These are phyloP conservation scores for Cynopterus sphinx DNA, from an alignment of 2,797 vertebrate species.

Conservation along the genomic window DNA sequence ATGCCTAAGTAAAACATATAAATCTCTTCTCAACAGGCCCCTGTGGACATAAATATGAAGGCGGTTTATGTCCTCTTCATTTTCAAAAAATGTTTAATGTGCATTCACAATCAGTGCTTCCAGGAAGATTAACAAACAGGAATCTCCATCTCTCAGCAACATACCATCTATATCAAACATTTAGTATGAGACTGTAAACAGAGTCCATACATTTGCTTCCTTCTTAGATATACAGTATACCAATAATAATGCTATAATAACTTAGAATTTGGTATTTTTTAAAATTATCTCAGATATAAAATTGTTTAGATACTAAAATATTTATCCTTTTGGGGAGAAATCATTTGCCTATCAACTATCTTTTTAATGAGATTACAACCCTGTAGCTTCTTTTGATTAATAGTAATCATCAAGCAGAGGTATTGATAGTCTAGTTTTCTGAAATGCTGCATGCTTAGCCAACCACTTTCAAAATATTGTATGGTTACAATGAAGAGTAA, in stretches of 20 bases:
- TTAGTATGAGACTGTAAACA: neutral
- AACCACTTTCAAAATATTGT: neutral
- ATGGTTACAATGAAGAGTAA: neutral
- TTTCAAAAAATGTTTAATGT: conserved; percentile 19
- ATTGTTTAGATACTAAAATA: neutral
- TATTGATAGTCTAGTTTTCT: neutral
- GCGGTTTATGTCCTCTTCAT: neutral
- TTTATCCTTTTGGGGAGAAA: neutral
- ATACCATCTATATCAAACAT: neutral
- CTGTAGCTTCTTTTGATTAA: neutral
- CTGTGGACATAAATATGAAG: neutral
- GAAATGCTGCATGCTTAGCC: neutral
- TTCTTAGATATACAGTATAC: neutral
- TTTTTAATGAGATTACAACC: neutral
- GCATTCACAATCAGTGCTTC: neutral
- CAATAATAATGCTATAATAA: neutral
- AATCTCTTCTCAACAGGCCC: accelerated
- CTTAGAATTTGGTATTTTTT: neutral
- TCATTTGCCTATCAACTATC: neutral
- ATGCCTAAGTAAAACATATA: neutral
- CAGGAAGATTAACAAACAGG: neutral
- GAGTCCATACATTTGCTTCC: neutral
- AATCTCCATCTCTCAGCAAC: no score
- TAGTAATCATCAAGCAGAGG: neutral
- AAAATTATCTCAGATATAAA: neutral